A percentile compares a stretch with the other conserved stretches of the same genome.
phyloP scores from a whole-genome alignment of 2,797 vertebrate species.

The Babyrousa celebensis region DNA sequence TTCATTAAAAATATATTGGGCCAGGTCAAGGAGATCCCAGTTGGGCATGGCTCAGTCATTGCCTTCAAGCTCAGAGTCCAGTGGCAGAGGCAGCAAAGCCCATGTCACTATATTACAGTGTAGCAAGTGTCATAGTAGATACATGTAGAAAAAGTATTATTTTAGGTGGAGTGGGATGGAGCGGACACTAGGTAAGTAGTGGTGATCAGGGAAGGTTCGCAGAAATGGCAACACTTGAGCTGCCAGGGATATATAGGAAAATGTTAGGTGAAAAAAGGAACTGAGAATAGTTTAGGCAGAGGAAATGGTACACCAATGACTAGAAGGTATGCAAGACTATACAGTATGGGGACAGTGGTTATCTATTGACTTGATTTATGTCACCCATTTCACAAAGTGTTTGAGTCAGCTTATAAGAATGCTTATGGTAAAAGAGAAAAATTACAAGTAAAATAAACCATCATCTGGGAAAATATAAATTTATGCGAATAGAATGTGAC shows the following conservation, averaged over 20 bases:
- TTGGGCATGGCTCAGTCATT: not conserved
- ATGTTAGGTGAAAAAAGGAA: not conserved
- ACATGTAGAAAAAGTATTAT: not conserved
- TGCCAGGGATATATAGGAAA: not conserved
- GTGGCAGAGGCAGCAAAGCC: constrained; percentile 51
- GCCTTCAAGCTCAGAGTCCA: constrained; percentile 11
- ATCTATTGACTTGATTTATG: constrained; percentile 11
- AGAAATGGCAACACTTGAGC: constrained; percentile 43
- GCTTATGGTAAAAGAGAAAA: constrained; percentile 47
- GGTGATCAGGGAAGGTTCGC: constrained; percentile 13
- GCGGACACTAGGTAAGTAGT: not conserved
- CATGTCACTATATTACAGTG: not conserved
- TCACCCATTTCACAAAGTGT: constrained; percentile 23
- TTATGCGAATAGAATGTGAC: not conserved
- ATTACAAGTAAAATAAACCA: constrained; percentile 57
- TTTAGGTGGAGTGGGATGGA: not conserved
- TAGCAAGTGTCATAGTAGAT: constrained; percentile 42
- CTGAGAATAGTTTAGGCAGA: not conserved
- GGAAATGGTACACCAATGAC: not conserved
- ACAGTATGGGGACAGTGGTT: not conserved
- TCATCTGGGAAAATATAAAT: constrained; percentile 61
- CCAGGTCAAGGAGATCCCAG: too few species aligned
- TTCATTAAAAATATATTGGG: not conserved
- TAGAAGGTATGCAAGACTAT: not conserved
- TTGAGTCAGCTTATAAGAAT: constrained; percentile 54